Conservation (phyloP, 2,113 vertebrate genomes). For the Petrocephalus microphthalmus region DNA sequence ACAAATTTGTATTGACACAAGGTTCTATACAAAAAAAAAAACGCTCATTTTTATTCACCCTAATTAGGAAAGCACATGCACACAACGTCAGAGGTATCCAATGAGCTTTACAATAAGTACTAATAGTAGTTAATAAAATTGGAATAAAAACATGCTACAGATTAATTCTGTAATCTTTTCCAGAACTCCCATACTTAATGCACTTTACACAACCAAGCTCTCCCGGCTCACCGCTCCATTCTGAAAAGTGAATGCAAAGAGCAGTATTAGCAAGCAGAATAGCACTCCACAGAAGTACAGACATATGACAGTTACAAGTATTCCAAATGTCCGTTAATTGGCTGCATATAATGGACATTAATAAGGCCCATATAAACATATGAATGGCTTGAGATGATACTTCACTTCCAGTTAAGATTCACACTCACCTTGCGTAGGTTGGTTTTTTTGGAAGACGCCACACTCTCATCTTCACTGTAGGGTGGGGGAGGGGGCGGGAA, state of each 20-base stretch:
- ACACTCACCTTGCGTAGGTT: constrained; percentile 70
- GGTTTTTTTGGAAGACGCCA: constrained; percentile 68
- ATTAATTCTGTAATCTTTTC: background rate
- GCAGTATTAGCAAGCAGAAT: background rate
- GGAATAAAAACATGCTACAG: background rate
- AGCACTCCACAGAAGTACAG: background rate
- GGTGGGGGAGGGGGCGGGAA: constrained; percentile 59
- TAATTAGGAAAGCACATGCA: background rate
- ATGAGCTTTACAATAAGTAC: background rate
- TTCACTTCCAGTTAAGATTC: background rate
- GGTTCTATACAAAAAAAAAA: background rate
- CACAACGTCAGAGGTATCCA: background rate
- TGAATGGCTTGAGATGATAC: background rate
- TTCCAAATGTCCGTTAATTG: background rate
- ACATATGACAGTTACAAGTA: background rate
- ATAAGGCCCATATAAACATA: background rate
- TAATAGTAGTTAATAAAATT: background rate
- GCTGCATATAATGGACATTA: background rate
- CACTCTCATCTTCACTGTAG: constrained; percentile 68
- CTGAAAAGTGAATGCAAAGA: constrained; percentile 51
- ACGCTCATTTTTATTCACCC: background rate
- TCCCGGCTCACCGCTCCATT: constrained; percentile 79
- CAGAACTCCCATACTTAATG: background rate
- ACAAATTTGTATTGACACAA: background rate
- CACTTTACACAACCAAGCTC: constrained; percentile 74